Base-by-base conservation (phyloP, 2,113 vertebrate genomes). In the Anarrhichthys ocellatus region DNA sequence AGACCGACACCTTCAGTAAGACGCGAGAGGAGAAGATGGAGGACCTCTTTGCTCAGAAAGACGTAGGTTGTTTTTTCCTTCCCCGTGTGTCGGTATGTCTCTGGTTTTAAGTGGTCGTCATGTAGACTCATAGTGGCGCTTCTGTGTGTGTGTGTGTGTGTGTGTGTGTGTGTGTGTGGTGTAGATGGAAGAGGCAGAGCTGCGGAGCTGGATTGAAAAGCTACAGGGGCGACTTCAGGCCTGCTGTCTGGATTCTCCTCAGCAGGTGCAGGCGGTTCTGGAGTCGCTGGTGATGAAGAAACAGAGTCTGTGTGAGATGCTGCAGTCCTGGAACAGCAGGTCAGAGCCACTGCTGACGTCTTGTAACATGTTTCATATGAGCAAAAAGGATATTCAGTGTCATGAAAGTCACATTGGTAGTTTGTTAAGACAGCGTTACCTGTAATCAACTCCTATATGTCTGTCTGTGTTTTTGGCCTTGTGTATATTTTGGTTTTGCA, bases 21-120 rank as follows among this genome's bases (percentile, higher is more conserved):
- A 97, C 97, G 0, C 96, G 98, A 63, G 98, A 99, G 87, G 98
- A 99, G 78, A 99, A 99, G 91, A 99, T 99, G 97, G 98, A 99
- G 93, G 98, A 99, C 84, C 96, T 99, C 24, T 99, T 99, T 86
- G 98, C 98, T 76, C 98, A 99, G 91, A 99, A 99, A 90, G 98
- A 99, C 88, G 98, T 99, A 95, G 82, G 78, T 34, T 22, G 5
- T 32, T 32, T 20, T 29, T 9, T 36, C 0, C 22, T 15, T 15
- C 11, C 56, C 17, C 9, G 18, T 13, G n/a, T 32, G 36, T 29
- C 18, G 1, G 24, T 6, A 0, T 22, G 2, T 50, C 29, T 54
- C 14, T 52, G 29, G 36, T 20, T 38, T 34, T 6, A 9, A 5
- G 6, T 9, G 0, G 6, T 11, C 9, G 13, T 46, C 2, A 5